Evolutionary conservation across 2,888 invertebrate genomes (phyloP).

Genomic region (Campoletis raptor): DNA sequence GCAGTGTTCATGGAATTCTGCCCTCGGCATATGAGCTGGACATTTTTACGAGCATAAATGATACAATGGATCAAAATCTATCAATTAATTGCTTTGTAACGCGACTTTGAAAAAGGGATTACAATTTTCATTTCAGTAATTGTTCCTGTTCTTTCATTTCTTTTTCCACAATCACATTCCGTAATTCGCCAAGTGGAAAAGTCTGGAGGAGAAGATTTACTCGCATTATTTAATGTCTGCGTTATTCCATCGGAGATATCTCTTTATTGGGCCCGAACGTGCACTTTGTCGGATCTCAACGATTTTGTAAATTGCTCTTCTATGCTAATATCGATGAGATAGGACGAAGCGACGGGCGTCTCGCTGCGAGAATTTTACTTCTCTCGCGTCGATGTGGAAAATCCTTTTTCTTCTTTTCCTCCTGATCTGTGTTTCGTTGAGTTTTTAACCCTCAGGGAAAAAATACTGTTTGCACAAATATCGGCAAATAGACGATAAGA

Average conservation of each 20-base stretch:
- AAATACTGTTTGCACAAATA: conserved; percentile 30
- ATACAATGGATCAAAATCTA: neutral
- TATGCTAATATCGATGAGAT: conserved; percentile 84
- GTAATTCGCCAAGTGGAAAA: neutral
- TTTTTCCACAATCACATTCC: neutral
- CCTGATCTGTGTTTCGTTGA: conserved; percentile 31
- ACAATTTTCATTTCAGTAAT: neutral
- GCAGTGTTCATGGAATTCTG: neutral
- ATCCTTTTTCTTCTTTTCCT: conserved; percentile 42
- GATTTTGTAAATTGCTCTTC: conserved; percentile 83
- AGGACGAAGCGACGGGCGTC: conserved; percentile 74
- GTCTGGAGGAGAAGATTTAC: conserved; percentile 49
- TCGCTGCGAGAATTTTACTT: conserved; percentile 75
- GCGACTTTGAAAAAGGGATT: too few species aligned
- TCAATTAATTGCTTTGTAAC: too few species aligned
- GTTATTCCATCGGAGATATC: conserved; percentile 80
- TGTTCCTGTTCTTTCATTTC: neutral
- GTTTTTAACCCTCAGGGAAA: conserved; percentile 38
- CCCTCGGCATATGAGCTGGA: neutral
- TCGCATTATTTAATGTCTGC: conserved; percentile 78
- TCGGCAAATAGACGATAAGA: conserved; percentile 63
- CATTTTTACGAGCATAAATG: neutral
- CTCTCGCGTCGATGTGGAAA: conserved; percentile 56
- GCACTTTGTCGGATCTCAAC: conserved; percentile 80
- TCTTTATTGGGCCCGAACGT: conserved; percentile 80